Conservation (phyloP, 2,797 vertebrate species). For the Cossypha heuglini region DNA sequence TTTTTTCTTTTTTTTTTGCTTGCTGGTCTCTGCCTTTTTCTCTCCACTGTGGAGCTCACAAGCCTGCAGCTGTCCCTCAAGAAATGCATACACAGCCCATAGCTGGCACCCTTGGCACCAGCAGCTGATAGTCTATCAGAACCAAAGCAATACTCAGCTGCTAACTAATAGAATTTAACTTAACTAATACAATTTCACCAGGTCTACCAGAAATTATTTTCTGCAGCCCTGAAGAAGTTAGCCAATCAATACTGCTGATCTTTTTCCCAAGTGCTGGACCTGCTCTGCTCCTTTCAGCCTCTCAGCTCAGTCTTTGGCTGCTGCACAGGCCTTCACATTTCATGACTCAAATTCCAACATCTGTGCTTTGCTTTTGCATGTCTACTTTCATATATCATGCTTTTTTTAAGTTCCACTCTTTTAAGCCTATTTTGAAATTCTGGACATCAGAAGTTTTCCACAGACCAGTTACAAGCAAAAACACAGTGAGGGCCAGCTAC, state of each 20-base stretch:
- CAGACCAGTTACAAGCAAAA: neutral
- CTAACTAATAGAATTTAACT: neutral
- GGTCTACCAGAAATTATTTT: neutral
- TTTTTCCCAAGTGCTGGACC: neutral
- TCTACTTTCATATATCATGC: neutral
- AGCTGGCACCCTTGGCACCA: accelerated
- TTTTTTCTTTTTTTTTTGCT: neutral
- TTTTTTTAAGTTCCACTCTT: neutral
- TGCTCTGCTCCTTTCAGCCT: neutral
- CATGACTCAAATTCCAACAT: neutral
- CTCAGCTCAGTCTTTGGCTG: neutral
- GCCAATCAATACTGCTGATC: neutral
- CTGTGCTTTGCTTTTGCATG: neutral
- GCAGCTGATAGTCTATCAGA: neutral
- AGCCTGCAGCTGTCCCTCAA: neutral
- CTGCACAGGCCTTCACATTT: neutral
- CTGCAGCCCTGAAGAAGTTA: neutral
- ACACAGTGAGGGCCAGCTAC: accelerated
- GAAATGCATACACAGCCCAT: accelerated
- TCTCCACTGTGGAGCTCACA: neutral
- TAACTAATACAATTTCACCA: neutral
- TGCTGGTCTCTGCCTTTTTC: neutral
- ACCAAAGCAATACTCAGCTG: neutral
- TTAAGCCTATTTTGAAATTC: too few relatives aligned
- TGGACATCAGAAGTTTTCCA: neutral